Conservation (phyloP, 1,140 invertebrate genomes). For the Lysiphlebus fabarum region DNA sequence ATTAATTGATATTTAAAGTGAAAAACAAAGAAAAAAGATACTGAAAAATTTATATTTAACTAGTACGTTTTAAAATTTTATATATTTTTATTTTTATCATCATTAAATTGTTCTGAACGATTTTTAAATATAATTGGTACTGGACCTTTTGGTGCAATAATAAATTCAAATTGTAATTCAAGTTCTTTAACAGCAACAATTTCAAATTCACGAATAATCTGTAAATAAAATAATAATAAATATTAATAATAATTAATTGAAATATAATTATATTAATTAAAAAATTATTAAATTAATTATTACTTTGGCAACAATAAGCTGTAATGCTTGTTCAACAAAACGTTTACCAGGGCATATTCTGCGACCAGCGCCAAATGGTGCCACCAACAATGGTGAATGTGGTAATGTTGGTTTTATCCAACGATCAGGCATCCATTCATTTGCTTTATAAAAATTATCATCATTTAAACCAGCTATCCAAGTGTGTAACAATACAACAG, state of each 20-base stretch:
- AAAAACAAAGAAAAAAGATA: neutral
- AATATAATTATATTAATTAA: too few relatives aligned
- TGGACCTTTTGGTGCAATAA: constrained; percentile 69
- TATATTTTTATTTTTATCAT: neutral
- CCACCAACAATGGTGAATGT: constrained; percentile 64
- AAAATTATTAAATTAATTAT: constrained; percentile 7
- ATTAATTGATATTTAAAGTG: neutral
- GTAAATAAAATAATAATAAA: constrained; percentile 36
- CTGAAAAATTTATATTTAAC: constrained; percentile 3
- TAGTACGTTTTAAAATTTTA: constrained; percentile 16
- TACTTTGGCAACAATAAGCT: constrained; percentile 72
- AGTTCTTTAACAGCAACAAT: constrained; percentile 66
- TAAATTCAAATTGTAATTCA: constrained; percentile 73
- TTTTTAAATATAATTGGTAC: constrained; percentile 66
- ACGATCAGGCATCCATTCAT: constrained; percentile 74
- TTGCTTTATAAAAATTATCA: constrained; percentile 73
- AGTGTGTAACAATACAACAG: constrained; percentile 80
- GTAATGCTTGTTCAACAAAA: constrained; percentile 75
- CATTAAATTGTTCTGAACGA: constrained; percentile 39
- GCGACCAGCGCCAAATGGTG: constrained; percentile 84
- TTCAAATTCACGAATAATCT: constrained; percentile 69
- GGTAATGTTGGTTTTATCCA: constrained; percentile 66
- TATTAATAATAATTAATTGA: too few relatives aligned
- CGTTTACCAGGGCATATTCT: constrained; percentile 79
- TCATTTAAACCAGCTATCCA: constrained; percentile 76